Evolutionary conservation across 2,113 vertebrate species (phyloP), one percentile per base, ranked within the genome.

Genomic region (Cottus gobio): DNA sequence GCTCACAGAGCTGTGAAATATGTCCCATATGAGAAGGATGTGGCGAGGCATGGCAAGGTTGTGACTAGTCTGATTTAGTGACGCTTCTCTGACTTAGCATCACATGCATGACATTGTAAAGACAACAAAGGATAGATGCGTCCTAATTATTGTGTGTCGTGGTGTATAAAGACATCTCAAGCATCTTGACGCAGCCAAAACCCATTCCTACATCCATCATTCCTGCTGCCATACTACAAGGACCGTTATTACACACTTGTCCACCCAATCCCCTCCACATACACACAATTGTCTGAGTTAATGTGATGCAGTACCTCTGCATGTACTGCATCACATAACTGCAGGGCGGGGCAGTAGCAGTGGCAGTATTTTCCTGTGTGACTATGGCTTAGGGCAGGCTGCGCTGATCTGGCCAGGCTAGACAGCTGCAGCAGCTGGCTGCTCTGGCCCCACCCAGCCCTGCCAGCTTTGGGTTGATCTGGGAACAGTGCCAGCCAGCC

Each of bases 401-500:
- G 52, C 71, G 75, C 85, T 84, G 87, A 81, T 90, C 87, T 58
- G 71, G 57, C 62, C 71, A n/a, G 56, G 77, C 52, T 76, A 77
- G 72, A 57, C 28, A 42, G 44, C 80, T 75, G 69, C 71, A 79
- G 82, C 83, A 83, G 82, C 88, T 89, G 85, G 77, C 83, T 57
- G 46, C 78, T 83, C 50, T 52, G 76, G 84, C 87, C 85, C 83
- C 85, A 74, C 81, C 85, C 83, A 48, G 30, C 66, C 61, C 64
- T 37, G 37, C 79, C 76, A 85, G 84, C 80, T 78, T 72, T 67
- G 64, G 77, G 69, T 52, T 78, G 46, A 76, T 82, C 82, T 89
- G 87, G 90, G 89, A 90, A 68, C 77, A 42, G 50, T 64, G 89
- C 91, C 91, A 92, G 82, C 65, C 85, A 87, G 79, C 73, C 86